Evolutionary conservation across 2,888 invertebrate species (phyloP).

Genomic region (Liposcelis brunnea): DNA sequence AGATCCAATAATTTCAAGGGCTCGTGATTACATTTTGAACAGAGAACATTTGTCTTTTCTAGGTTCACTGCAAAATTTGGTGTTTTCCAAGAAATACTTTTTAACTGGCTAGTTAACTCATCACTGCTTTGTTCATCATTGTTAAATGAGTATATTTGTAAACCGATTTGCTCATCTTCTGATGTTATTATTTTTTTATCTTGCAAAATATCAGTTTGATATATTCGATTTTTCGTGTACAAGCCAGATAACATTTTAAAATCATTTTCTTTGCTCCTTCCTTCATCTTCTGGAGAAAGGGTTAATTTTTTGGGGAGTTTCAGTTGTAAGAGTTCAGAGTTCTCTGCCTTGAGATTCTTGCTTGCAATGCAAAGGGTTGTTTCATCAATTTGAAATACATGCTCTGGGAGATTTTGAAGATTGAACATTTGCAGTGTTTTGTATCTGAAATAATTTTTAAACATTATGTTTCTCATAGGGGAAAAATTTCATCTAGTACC

Average conservation of each 20-base stretch:
- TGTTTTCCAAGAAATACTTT: too few species aligned
- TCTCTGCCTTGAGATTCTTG: not conserved
- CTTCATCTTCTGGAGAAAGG: not conserved
- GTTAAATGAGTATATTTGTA: too few species aligned
- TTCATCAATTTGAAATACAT: not conserved
- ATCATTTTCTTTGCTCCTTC: conserved; percentile 3
- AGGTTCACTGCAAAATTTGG: too few species aligned
- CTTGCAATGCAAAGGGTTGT: not conserved
- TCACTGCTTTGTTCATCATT: too few species aligned
- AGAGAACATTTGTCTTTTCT: too few species aligned
- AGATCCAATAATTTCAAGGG: too few species aligned
- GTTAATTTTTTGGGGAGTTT: conserved; percentile 1
- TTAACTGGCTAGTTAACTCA: too few species aligned
- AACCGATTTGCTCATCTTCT: not conserved
- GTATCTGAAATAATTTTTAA: not conserved
- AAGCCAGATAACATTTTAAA: not conserved
- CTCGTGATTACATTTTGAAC: too few species aligned
- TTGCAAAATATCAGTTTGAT: not conserved
- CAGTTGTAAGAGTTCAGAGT: not conserved
- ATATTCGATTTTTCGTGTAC: not conserved
- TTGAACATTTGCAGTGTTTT: conserved; percentile 3
- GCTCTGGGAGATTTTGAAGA: not conserved
- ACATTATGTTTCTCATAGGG: too few species aligned
- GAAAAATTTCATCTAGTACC: too few species aligned
- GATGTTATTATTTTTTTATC: not conserved